Percentiles rank a stretch among this genome's conserved stretches.
Evolutionary conservation across 2,113 vertebrate genomes (phyloP).

Genomic region (Hypanus sabinus): DNA sequence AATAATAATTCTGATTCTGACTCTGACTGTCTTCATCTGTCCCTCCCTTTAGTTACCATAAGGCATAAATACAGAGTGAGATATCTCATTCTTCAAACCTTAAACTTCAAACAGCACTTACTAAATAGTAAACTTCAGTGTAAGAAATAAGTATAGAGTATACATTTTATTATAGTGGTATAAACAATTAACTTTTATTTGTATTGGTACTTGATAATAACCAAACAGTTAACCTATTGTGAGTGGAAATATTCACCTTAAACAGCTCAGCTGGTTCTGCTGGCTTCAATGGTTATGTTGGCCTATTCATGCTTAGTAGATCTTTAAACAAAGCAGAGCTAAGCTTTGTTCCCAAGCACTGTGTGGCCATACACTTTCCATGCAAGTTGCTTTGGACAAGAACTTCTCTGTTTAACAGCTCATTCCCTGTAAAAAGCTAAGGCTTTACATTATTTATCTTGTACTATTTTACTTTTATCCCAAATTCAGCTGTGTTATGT

Average conservation of each 20-base stretch:
- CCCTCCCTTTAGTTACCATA: neutral
- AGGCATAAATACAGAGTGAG: neutral
- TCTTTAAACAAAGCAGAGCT: conserved; percentile 6
- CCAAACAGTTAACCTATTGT: neutral
- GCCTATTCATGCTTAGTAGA: neutral
- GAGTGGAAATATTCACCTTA: neutral
- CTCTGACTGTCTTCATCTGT: no score
- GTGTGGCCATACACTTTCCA: conserved; percentile 47
- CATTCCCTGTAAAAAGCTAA: conserved; percentile 47
- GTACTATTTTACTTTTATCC: conserved; percentile 45
- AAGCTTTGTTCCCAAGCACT: conserved; percentile 39
- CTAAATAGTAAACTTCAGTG: neutral
- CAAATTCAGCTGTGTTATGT: conserved; percentile 47
- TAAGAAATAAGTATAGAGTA: neutral
- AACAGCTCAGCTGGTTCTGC: neutral
- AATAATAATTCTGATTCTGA: no score
- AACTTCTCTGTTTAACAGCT: conserved; percentile 48
- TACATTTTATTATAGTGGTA: neutral
- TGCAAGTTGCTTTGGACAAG: conserved; percentile 43
- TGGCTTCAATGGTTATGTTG: neutral
- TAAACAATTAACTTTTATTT: neutral
- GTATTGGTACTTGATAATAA: neutral
- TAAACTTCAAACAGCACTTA: neutral
- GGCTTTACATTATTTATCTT: conserved; percentile 48
- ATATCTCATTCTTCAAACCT: neutral